Base-by-base conservation (phyloP, 2,113 vertebrate genomes). In the Sebastes schlegelii region DNA sequence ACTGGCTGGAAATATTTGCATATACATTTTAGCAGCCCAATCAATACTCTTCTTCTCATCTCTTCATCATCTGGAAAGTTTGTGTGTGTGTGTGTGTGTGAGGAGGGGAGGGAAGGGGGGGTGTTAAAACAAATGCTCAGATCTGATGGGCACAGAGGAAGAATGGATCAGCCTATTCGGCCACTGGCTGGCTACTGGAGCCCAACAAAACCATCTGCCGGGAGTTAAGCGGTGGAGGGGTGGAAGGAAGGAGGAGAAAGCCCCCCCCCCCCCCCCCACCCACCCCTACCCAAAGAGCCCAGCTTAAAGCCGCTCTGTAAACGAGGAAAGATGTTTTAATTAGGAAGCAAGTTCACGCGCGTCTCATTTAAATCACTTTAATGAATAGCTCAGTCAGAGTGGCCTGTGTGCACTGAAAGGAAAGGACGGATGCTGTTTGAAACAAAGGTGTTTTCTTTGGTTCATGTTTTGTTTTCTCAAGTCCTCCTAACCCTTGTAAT, bases 301-400 rank as follows among this genome's bases (percentile, higher is more conserved):
- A 96, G 96, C 96, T 97, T 96, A 97, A 96, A 97, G 96, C 96
- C 94, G 95, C 96, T 97, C 96, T 96, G 96, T 97, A 97, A 97
- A 98, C 95, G 95, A 97, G 95, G 95, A 97, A 97, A 97, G 97
- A 98, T 98, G 97, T 98, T 98, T 99, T 99, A 98, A 99, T 99
- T 99, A 99, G 97, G 96, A 97, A 96, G 96, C 96, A 96, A 96
- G 97, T 97, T 97, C 97, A 97, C 95, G 97, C 95, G 96, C 96
- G 95, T 97, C 97, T 96, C 97, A 97, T 97, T 99, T 97, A 97
- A 99, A 98, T 96, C 96, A 95, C 96, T 97, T 96, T 96, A 95
- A 96, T 96, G 96, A 89, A 84, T 55, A 65, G 69, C 73, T 81
- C 12, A 23, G 76, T 72, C 77, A 51, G 64, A 86, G 75, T 21